A percentile compares a stretch with the other conserved stretches of the same genome.
Conservation (phyloP, 2,113 vertebrate species). For the Atherinomorus stipes region DNA sequence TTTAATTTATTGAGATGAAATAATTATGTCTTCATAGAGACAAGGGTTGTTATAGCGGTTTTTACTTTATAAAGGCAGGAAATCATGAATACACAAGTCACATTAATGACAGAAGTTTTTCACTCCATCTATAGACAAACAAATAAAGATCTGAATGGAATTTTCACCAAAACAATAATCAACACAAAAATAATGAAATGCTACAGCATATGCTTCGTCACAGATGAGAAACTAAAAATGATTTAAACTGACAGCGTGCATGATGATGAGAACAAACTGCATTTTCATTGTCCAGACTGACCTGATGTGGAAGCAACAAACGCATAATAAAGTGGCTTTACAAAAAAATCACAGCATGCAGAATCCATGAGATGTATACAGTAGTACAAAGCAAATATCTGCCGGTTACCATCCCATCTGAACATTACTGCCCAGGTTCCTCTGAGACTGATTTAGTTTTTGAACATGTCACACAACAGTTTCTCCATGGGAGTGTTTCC, state of each 20-base stretch:
- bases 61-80: slow-evolving; percentile 54
- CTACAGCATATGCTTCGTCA: slow-evolving; percentile 18
- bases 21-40: neutral
- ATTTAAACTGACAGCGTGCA: slow-evolving; percentile 46
- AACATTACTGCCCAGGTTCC: neutral
- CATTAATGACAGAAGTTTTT: slow-evolving; percentile 25
- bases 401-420: neutral
- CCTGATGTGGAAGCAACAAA: slow-evolving; percentile 39
- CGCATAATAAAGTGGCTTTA: slow-evolving; percentile 60
- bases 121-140: slow-evolving; percentile 43
- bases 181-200: slow-evolving; percentile 12
- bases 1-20: neutral
- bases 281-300: slow-evolving; percentile 16
- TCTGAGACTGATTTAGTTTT: slow-evolving; percentile 77
- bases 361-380: slow-evolving; percentile 51
- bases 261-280: slow-evolving; percentile 2
- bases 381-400: slow-evolving; percentile 31
- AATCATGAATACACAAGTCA: slow-evolving; percentile 50
- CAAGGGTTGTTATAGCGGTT: neutral
- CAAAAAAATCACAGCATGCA: slow-evolving; percentile 51
- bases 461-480: slow-evolving; percentile 96
- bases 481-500: slow-evolving; percentile 96
- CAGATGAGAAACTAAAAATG: slow-evolving; percentile 27
- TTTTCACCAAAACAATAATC: neutral
- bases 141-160: slow-evolving; percentile 25